Base-by-base conservation (phyloP, 2,888 invertebrate genomes). In the Lobophora halterata region DNA sequence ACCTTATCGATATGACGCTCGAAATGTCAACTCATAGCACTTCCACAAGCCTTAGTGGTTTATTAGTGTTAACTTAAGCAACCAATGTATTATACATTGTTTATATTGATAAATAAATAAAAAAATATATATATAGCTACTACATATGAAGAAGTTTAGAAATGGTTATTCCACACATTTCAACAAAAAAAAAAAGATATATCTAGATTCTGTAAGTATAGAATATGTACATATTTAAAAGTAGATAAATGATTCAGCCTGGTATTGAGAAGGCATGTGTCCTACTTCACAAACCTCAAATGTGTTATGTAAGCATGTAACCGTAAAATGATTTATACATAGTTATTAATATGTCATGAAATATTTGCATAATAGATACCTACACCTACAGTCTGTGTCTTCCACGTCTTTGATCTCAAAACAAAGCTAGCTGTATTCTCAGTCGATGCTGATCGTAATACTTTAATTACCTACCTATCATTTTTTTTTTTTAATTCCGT, bases 271-370 rank as follows among this genome's bases (percentile, higher is more conserved):
- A 36, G 23, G 25, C 18, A 21, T 26, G 46, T 57, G 72, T 61
- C 62, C 69, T 44, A 71, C 65, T 70, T 73, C 68, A 61, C 39
- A 47, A 33, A 31, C 24, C 13, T 29, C 16, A 25, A 7, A 8
- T 20, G 38, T 29, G 51, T 72, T 70, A 65, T 58, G 60, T 71
- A 69, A 43, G 39, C 31, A 24, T 34, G 54, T 58, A 63, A 67
- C 58, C 52, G 53, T 52, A 52, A 50, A 64, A 28, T 24, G 60
- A 55, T 45, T 38, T 38, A 37, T 34, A 32, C 26, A 18, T 28
- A 25, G 16, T 26, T 35, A 51, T 45, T 49, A 41, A 41, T 38
- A 27, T 38, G 29, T 37, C 23, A 30, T 44, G 46, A 50, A 46
- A 36, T 46, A 34, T 48, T 50, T 42, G 46, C 48, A 41, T 46